A percentile compares a stretch with the other conserved stretches of the same genome.
Evolutionary conservation across 2,888 invertebrate species (phyloP).

Genomic region (Xanthia togata): DNA sequence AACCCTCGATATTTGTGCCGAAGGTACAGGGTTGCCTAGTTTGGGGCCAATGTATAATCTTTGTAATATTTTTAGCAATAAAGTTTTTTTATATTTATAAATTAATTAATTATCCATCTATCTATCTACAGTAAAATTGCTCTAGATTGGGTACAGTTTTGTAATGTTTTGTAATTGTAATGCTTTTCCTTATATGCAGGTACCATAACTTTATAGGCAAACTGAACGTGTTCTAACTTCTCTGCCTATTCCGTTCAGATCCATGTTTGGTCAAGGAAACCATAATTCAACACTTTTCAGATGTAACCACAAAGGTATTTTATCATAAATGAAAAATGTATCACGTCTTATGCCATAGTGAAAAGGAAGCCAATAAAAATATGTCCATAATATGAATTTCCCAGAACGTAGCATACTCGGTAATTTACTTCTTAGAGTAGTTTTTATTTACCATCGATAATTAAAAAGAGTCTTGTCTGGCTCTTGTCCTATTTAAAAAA

Average conservation of each 20-base stretch:
- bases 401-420: neutral
- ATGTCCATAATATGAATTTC: neutral
- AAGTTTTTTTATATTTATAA: no score
- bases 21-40: no score
- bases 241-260: neutral
- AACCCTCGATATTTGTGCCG: no score
- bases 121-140: no score
- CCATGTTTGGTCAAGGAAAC: neutral
- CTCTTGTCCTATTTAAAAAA: no score
- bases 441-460: neutral
- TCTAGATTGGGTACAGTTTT: neutral
- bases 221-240: neutral
- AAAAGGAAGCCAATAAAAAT: neutral
- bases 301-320: no score
- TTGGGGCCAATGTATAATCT: no score
- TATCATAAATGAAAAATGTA: no score
- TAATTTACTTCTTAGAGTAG: neutral
- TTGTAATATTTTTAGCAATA: no score
- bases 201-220: neutral
- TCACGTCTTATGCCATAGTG: neutral
- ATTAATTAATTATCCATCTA: no score
- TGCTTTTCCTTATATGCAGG: neutral
- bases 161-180: no score
- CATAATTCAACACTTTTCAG: neutral
- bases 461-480: neutral